phyloP scores from a whole-genome alignment of 2,888 invertebrate species.

The Diaphora mendica region DNA sequence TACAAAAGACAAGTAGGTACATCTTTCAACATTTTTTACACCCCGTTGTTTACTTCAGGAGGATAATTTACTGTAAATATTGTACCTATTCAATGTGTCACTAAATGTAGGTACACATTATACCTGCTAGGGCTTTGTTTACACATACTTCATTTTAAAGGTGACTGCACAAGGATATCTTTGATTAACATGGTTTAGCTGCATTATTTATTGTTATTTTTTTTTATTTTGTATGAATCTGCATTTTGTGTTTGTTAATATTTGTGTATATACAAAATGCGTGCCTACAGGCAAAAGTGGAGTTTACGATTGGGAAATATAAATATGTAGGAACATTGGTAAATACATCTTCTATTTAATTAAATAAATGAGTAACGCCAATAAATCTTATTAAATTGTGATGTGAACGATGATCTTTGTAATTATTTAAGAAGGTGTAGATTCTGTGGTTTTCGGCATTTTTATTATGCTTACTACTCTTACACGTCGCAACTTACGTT shows the following conservation, averaged over 20 bases:
- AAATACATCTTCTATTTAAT: background rate
- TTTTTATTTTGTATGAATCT: background rate
- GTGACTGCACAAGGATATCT: no score
- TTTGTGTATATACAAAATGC: background rate
- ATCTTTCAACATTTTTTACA: no score
- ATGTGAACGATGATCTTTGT: background rate
- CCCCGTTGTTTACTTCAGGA: background rate
- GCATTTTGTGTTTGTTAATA: background rate
- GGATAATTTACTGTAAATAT: background rate
- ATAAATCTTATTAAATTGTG: no score
- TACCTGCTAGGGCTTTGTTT: no score
- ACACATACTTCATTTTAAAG: no score
- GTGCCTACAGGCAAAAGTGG: no score
- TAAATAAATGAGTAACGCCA: background rate
- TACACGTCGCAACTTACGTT: constrained; percentile 1
- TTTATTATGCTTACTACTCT: background rate
- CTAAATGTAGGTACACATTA: background rate
- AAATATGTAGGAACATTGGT: background rate
- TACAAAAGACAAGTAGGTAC: background rate
- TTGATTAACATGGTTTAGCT: background rate
- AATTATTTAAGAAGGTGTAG: background rate
- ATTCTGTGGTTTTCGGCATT: background rate
- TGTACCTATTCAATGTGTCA: background rate
- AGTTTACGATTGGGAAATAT: no score
- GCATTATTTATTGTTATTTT: background rate